phyloP scores from a whole-genome alignment of 2,888 invertebrate genomes.

The Tyria jacobaeae region DNA sequence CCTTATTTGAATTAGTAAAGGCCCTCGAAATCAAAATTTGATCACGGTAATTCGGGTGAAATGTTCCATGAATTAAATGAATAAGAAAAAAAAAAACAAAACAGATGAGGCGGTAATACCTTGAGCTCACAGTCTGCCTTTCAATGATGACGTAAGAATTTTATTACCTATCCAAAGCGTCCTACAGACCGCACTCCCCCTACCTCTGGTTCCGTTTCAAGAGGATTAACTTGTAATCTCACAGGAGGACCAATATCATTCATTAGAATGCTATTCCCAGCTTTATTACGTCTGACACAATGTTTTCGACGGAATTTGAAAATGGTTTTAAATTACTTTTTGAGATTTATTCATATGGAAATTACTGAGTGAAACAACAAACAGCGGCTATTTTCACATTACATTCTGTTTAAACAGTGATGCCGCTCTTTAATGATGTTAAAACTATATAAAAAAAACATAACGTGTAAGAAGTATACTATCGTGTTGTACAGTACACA shows the following conservation, averaged over 20 bases:
- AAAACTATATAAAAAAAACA: neutral
- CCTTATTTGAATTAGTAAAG: conserved; percentile 33
- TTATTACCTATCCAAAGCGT: conserved; percentile 69
- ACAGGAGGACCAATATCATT: conserved; percentile 81
- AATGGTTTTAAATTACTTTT: conserved; percentile 73
- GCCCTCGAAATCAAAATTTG: conserved; percentile 41
- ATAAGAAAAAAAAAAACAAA: conserved; percentile 61
- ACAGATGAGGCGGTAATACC: conserved; percentile 64
- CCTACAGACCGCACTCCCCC: conserved; percentile 49
- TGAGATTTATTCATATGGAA: conserved; percentile 58
- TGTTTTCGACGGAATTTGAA: conserved; percentile 59
- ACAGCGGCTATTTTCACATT: conserved; percentile 22
- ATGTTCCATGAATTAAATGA: conserved; percentile 56
- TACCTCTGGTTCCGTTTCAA: conserved; percentile 70
- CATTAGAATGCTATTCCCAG: conserved; percentile 82
- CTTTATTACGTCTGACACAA: conserved; percentile 75
- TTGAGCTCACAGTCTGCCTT: conserved; percentile 59
- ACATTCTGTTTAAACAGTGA: neutral
- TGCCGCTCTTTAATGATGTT: neutral
- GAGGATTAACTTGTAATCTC: conserved; percentile 85
- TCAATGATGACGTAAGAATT: conserved; percentile 79
- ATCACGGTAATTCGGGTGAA: conserved; percentile 53
- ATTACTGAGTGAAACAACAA: conserved; percentile 45
- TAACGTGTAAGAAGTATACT: no score
- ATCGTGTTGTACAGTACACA: no score